phyloP scores from a whole-genome alignment of 2,797 vertebrate species.

The Corythornis leucogaster region DNA sequence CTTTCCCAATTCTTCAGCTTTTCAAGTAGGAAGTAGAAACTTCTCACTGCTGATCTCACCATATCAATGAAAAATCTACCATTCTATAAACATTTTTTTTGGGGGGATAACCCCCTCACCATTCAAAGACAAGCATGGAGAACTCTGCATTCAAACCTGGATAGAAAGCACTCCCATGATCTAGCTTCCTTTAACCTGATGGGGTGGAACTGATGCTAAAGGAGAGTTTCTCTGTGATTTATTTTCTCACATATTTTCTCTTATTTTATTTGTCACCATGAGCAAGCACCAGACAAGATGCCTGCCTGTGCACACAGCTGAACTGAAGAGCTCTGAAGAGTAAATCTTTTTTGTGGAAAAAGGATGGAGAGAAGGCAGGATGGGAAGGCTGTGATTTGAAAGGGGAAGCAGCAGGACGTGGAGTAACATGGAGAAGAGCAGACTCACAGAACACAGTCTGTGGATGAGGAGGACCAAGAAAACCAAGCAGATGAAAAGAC shows the following conservation, averaged over 20 bases:
- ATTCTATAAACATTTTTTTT: background rate
- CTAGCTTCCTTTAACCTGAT: background rate
- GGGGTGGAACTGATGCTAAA: background rate
- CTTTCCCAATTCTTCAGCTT: background rate
- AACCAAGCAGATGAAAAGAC: background rate
- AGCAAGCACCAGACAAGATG: background rate
- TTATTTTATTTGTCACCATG: background rate
- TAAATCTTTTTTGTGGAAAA: background rate
- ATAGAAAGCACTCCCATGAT: background rate
- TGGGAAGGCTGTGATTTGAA: background rate
- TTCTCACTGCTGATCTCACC: background rate
- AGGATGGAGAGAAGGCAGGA: background rate
- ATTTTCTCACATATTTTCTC: background rate
- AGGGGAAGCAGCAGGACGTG: background rate
- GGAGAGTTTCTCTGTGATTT: background rate
- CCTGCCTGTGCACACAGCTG: background rate
- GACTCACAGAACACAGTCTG: background rate
- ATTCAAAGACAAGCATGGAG: rapidly evolving
- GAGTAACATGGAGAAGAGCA: background rate
- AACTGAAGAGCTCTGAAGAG: background rate
- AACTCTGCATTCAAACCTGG: background rate
- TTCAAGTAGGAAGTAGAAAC: background rate
- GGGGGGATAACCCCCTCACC: background rate
- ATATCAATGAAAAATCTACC: background rate
- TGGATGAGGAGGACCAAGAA: background rate